These are phyloP conservation scores for Drosophila monieri DNA, from an alignment of 2,888 invertebrate species.

Conservation along the genomic window DNA sequence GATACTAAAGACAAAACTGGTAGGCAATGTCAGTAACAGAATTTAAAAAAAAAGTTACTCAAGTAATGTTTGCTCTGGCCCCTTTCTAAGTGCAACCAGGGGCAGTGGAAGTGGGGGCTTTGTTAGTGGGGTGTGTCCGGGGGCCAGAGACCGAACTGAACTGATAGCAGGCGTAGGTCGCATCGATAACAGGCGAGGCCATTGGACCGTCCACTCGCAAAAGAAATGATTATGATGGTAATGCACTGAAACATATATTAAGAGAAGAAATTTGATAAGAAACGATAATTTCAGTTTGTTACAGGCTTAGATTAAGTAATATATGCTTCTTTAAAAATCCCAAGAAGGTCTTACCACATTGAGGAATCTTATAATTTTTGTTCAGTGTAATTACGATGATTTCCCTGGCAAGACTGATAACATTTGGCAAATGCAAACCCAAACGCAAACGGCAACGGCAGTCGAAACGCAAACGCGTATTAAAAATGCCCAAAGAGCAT, in stretches of 20 bases:
- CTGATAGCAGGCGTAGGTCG: constrained; percentile 64
- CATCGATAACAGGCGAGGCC: constrained; percentile 71
- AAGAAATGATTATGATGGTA: constrained; percentile 28
- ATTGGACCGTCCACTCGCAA: constrained; percentile 45
- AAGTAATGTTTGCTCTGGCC: constrained; percentile 78
- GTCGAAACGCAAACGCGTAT: constrained; percentile 70
- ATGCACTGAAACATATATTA: neutral
- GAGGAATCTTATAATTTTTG: constrained; percentile 9
- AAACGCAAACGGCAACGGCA: constrained; percentile 42
- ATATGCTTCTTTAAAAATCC: neutral
- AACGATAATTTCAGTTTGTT: too few relatives aligned
- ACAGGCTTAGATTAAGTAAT: too few relatives aligned
- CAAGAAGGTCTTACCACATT: neutral
- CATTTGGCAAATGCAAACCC: constrained; percentile 69
- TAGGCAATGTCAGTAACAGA: constrained; percentile 23
- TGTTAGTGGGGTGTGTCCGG: constrained; percentile 5
- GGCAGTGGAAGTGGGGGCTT: neutral
- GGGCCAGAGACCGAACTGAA: constrained; percentile 53
- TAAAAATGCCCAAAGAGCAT: constrained; percentile 79
- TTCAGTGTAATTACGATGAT: constrained; percentile 27
- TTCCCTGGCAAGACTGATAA: constrained; percentile 64
- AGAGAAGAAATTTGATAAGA: neutral
- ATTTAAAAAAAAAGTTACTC: constrained; percentile 64
- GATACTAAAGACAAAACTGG: constrained; percentile 23
- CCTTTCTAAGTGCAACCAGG: constrained; percentile 67